Evolutionary conservation across 2,113 vertebrate genomes (phyloP).

Genomic region (Bufo gargarizans): DNA sequence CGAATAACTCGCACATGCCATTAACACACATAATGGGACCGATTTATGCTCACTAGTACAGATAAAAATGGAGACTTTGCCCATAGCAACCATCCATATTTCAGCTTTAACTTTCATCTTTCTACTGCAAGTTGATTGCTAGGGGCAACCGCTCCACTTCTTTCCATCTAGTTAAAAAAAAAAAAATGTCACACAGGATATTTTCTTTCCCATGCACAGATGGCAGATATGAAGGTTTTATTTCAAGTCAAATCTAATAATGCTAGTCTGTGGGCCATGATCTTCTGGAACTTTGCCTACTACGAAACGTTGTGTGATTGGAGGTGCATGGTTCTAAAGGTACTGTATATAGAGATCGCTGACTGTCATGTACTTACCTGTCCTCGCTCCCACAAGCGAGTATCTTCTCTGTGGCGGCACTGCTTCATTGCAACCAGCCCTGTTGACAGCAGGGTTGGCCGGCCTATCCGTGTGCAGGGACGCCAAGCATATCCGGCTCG

Average conservation of each 20-base stretch:
- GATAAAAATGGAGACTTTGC: neutral
- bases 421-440: no score
- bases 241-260: no score
- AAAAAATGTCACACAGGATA: neutral
- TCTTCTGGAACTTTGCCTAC: neutral
- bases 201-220: neutral
- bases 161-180: neutral
- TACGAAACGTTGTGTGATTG: no score
- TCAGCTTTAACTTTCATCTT: neutral
- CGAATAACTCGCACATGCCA: neutral
- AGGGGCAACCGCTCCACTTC: neutral
- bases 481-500: no score
- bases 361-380: no score
- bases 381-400: no score
- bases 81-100: neutral
- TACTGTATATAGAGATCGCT: no score
- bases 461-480: no score
- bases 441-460: no score
- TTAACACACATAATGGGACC: neutral
- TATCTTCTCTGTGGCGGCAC: no score
- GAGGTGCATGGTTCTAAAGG: no score
- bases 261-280: neutral
- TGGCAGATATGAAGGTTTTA: no score
- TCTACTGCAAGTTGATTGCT: constrained; percentile 1
- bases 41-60: neutral